These are phyloP conservation scores for Hippocampus abdominalis DNA, from an alignment of 2,113 vertebrate species.

Conservation along the genomic window DNA sequence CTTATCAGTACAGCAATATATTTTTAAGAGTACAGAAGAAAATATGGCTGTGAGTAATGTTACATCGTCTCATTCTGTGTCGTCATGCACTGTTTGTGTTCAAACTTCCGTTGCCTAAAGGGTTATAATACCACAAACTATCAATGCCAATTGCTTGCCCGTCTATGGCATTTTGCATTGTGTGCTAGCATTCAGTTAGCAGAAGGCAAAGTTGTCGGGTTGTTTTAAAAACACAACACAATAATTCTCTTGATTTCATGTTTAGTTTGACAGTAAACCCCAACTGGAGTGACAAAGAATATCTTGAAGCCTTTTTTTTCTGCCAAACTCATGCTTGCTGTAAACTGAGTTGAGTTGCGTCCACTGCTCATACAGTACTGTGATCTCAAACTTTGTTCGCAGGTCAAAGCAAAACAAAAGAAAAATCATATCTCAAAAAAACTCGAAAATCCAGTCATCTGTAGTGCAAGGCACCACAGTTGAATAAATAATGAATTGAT, in stretches of 20 bases:
- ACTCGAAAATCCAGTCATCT: too few relatives aligned
- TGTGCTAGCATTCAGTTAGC: neutral
- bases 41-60: too few relatives aligned
- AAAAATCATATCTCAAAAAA: too few relatives aligned
- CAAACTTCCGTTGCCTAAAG: too few relatives aligned
- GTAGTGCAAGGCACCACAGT: too few relatives aligned
- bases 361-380: neutral
- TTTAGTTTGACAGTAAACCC: neutral
- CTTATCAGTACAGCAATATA: too few relatives aligned
- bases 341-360: neutral
- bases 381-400: too few relatives aligned
- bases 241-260: neutral
- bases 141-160: neutral
- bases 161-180: too few relatives aligned
- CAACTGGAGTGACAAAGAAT: neutral
- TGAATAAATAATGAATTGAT: neutral
- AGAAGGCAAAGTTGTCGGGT: neutral
- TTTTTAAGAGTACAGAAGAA: too few relatives aligned
- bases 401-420: too few relatives aligned
- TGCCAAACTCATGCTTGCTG: neutral
- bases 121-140: neutral
- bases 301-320: neutral
- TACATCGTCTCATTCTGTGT: too few relatives aligned
- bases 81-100: too few relatives aligned
- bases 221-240: neutral